phyloP scores from a whole-genome alignment of 2,888 invertebrate genomes.

The Toxonevra muliebris region DNA sequence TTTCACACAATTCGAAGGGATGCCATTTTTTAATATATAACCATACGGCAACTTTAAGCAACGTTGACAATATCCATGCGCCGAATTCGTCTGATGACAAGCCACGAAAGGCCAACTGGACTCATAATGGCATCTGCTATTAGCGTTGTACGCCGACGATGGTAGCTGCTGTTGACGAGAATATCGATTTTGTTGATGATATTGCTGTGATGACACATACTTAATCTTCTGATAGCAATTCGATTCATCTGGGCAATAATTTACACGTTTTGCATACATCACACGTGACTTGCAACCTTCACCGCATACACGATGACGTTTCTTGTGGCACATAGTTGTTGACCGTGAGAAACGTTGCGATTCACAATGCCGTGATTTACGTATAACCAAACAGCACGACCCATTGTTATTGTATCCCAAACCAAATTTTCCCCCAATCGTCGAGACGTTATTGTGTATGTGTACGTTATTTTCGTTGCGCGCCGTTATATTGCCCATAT shows the following conservation, averaged over 20 bases:
- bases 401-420: conserved; percentile 58
- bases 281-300: conserved; percentile 55
- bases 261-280: conserved; percentile 51
- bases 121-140: conserved; percentile 36
- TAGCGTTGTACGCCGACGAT: neutral
- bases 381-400: conserved; percentile 57
- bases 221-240: conserved; percentile 49
- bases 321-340: conserved; percentile 13
- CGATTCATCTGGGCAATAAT: conserved; percentile 42
- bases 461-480: conserved; percentile 54
- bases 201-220: conserved; percentile 47
- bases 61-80: conserved; percentile 36
- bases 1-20: conserved; percentile 44
- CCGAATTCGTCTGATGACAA: conserved; percentile 28
- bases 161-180: neutral
- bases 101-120: conserved; percentile 49
- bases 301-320: conserved; percentile 55
- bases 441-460: conserved; percentile 55
- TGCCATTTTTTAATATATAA: conserved; percentile 43
- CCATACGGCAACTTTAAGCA: conserved; percentile 46
- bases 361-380: conserved; percentile 46
- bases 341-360: conserved; percentile 35
- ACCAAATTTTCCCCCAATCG: conserved; percentile 59
- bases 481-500: conserved; percentile 47
- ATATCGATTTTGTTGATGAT: conserved; percentile 19